Evolutionary conservation across 1,140 invertebrate species (phyloP).

Genomic region (Eumaeus atala): DNA sequence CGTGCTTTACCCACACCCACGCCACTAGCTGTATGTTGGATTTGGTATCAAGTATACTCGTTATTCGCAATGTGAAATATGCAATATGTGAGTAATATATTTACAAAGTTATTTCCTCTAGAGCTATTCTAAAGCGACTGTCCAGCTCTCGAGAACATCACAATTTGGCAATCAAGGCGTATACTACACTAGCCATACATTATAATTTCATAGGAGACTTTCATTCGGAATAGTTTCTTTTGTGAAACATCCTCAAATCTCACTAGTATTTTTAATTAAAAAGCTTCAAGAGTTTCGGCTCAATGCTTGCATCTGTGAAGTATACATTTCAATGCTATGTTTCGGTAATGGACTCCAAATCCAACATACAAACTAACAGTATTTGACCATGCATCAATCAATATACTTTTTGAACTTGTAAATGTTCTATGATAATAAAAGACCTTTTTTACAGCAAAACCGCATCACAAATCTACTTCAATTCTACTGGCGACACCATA

Average conservation of each 20-base stretch:
- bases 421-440: slow-evolving; percentile 48
- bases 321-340: too few species aligned
- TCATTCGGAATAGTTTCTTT: too few species aligned
- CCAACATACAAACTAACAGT: slow-evolving; percentile 39
- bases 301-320: too few species aligned
- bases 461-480: slow-evolving; percentile 63
- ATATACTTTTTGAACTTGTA: slow-evolving; percentile 20
- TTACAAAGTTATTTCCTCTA: slow-evolving; percentile 6
- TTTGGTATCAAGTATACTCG: slow-evolving; percentile 12
- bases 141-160: too few species aligned
- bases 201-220: too few species aligned
- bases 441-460: slow-evolving; percentile 55
- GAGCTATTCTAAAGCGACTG: not conserved
- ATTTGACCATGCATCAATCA: slow-evolving; percentile 50
- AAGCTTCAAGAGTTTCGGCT: too few species aligned
- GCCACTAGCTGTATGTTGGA: slow-evolving; percentile 34
- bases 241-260: too few species aligned
- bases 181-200: too few species aligned
- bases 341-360: slow-evolving; percentile 25
- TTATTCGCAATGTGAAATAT: not conserved
- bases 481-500: slow-evolving; percentile 53
- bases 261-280: too few species aligned
- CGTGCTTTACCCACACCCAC: slow-evolving; percentile 46
- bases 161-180: too few species aligned
- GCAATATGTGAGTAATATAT: not conserved